Conservation (phyloP, 2,888 invertebrate genomes). For the Hirtodrosophila confusa region DNA sequence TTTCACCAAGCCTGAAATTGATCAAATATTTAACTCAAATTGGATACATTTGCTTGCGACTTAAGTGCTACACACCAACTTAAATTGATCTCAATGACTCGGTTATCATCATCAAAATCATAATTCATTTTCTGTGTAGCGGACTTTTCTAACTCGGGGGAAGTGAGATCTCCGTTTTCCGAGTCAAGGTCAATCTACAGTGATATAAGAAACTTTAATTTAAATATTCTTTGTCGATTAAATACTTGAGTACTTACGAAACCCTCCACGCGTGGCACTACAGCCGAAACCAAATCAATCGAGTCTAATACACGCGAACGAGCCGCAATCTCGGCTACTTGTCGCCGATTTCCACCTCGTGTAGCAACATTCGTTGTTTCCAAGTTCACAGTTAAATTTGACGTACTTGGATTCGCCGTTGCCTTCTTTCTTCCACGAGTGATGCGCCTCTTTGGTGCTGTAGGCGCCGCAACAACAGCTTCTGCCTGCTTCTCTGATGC, state of each 20-base stretch:
- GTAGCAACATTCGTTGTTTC: too few relatives aligned
- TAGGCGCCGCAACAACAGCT: not conserved
- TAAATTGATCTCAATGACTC: slow-evolving; percentile 69
- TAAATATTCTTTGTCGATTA: fast-evolving
- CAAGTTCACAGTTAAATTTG: too few relatives aligned
- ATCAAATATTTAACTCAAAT: too few relatives aligned
- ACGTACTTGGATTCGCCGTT: not conserved
- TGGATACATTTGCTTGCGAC: not conserved
- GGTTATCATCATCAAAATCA: slow-evolving; percentile 73
- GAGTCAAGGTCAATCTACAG: slow-evolving; percentile 68
- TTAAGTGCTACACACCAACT: slow-evolving; percentile 53
- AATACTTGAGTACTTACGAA: slow-evolving; percentile 53
- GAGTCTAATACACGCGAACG: slow-evolving; percentile 58
- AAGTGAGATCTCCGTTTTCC: slow-evolving; percentile 43
- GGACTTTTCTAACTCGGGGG: not conserved
- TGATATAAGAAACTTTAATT: not conserved
- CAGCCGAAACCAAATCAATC: slow-evolving; percentile 74
- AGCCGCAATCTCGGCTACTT: slow-evolving; percentile 64
- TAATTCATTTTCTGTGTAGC: not conserved
- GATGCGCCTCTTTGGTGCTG: slow-evolving; percentile 9
- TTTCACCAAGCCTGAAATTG: slow-evolving; percentile 67
- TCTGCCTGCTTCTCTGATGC: not conserved
- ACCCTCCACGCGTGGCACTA: slow-evolving; percentile 69
- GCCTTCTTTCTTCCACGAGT: slow-evolving; percentile 1
- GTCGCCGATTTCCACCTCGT: slow-evolving; percentile 6